Evolutionary conservation across 1,140 invertebrate species (phyloP).

Genomic region (Bombus terrestris): DNA sequence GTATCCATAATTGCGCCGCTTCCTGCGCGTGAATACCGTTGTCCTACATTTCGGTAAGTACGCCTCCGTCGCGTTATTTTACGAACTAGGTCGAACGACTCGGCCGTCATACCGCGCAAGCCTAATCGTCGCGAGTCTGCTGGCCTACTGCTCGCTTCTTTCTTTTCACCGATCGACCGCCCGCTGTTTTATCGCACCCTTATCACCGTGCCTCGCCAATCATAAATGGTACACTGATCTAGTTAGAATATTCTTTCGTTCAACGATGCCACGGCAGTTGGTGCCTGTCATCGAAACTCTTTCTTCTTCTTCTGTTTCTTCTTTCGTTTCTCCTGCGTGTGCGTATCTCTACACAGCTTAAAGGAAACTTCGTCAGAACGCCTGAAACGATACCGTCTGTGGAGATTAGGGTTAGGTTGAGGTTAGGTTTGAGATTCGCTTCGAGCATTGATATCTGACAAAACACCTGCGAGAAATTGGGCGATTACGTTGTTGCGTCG

Average conservation of each 20-base stretch:
- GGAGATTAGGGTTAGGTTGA: too few relatives aligned
- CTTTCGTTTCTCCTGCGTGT: too few relatives aligned
- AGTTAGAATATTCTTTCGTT: too few relatives aligned
- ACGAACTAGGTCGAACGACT: conserved; percentile 45
- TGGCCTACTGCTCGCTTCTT: background rate
- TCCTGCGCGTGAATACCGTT: conserved; percentile 51
- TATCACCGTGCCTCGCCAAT: background rate
- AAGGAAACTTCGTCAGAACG: background rate
- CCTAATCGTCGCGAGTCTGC: conserved; percentile 31
- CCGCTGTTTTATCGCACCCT: conserved; percentile 8
- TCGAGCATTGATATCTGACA: too few relatives aligned
- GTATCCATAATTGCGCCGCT: conserved; percentile 41
- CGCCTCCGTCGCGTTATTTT: conserved; percentile 42
- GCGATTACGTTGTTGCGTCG: background rate
- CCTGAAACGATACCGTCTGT: background rate
- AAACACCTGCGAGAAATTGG: too few relatives aligned
- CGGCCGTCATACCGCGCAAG: conserved; percentile 24
- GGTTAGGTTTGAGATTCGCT: too few relatives aligned
- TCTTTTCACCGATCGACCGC: conserved; percentile 1
- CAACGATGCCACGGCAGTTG: too few relatives aligned
- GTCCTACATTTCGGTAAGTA: conserved; percentile 58
- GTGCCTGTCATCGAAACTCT: too few relatives aligned
- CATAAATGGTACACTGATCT: conserved; percentile 13
- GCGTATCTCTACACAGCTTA: too few relatives aligned
- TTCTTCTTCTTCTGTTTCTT: too few relatives aligned